Evolutionary conservation across 2,113 vertebrate genomes (phyloP), one percentile per base, ranked within the genome.

Genomic region (Hippocampus comes): DNA sequence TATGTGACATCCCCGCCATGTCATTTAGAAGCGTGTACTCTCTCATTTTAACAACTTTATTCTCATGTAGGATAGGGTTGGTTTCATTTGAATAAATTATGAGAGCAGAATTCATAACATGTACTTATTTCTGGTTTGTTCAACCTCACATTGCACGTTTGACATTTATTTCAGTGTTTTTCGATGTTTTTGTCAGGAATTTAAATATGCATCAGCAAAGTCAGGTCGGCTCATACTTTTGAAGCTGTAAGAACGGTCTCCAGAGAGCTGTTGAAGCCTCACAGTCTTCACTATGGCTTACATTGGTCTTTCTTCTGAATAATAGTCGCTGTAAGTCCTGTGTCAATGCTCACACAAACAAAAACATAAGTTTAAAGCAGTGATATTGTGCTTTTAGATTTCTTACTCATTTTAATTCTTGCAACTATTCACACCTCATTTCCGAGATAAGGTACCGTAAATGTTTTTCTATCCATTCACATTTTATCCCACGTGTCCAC

Each of bases 191-290:
- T 64, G 38, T 12, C 38, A 23, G 41, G 43, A 46, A 65, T 65
- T 65, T 46, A 65, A 43, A 65, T 46, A 65, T 65, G 63, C 63
- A 65, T 65, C 41, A 65, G 63, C 63, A 65, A 65, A 61, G 59
- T 34, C 27, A 61, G 63, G 63, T 64, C 38, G n/a, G 63, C 9
- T 64, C 63, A 64, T 64, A 43, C 63, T 64, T 64, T 34, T 61
- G 27, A 61, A 61, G 27, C 59, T 61, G 59, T 61, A 61, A 34
- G 27, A 61, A 30, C 30, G 34, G 59, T 61, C 59, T 61, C 59
- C 27, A 1, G 59, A 38, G 59, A 61, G 34, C 2, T 61, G 59
- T 61, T 61, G 6, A 30, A 30, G 17, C 59, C 34, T 61, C 59
- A 30, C 25, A 61, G 59, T 61, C 59, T 27, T 27, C 11, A 30